Conservation (phyloP, 1,140 invertebrate genomes). For the Notospermus geniculatus region DNA sequence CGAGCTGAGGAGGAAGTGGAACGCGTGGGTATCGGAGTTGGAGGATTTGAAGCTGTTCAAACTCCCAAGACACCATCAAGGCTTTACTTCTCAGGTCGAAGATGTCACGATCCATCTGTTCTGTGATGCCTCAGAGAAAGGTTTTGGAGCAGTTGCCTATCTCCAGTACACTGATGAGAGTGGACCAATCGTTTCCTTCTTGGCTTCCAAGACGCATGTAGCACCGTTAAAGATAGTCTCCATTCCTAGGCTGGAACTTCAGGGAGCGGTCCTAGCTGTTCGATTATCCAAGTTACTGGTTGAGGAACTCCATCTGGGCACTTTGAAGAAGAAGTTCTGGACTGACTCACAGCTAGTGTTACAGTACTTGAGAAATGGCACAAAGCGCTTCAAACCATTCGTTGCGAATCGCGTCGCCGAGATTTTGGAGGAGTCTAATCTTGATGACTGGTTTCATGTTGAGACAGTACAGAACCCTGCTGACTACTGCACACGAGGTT, state of each 20-base stretch:
- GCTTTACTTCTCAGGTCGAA: background rate
- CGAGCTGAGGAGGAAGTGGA: background rate
- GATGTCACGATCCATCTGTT: slow-evolving; percentile 11
- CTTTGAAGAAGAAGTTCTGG: slow-evolving; percentile 6
- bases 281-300: slow-evolving; percentile 1
- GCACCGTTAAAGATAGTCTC: no score
- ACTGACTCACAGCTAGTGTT: slow-evolving; percentile 15
- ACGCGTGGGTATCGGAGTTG: slow-evolving; percentile 12
- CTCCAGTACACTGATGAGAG: background rate
- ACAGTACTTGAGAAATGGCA: slow-evolving; percentile 9
- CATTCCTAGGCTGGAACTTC: slow-evolving; percentile 15
- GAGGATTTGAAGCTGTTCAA: background rate
- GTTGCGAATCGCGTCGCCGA: slow-evolving; percentile 6
- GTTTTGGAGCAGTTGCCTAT: no score
- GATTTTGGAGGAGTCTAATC: background rate
- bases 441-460: slow-evolving; percentile 2
- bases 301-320: slow-evolving; percentile 1
- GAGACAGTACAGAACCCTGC: background rate
- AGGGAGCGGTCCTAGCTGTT: slow-evolving; percentile 3
- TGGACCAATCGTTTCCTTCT: background rate
- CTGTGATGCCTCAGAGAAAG: background rate
- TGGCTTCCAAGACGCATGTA: slow-evolving; percentile 2
- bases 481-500: no score
- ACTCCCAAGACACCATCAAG: slow-evolving; percentile 2
- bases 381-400: background rate